These are phyloP conservation scores for Trichonephila clavata DNA, from an alignment of 1,140 invertebrate species.

Conservation along the genomic window DNA sequence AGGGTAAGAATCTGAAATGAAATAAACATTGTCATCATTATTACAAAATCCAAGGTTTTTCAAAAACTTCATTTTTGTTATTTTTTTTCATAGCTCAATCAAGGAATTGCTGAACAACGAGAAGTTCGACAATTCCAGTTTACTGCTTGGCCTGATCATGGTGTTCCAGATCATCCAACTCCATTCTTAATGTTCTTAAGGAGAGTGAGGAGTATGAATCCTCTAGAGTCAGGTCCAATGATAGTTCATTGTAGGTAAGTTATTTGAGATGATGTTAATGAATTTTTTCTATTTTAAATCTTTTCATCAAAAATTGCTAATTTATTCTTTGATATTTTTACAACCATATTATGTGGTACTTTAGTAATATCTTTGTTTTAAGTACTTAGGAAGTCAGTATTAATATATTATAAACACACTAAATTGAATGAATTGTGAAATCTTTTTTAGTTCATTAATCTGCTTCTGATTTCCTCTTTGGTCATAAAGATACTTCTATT, in stretches of 20 bases:
- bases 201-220: conserved; percentile 93
- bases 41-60: neutral
- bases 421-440: too few relatives aligned
- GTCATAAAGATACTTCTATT: too few relatives aligned
- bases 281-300: too few relatives aligned
- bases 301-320: too few relatives aligned
- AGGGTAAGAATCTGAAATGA: conserved; percentile 57
- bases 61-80: neutral
- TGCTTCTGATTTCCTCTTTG: too few relatives aligned
- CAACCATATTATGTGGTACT: too few relatives aligned
- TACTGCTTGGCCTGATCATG: conserved; percentile 99
- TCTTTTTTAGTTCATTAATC: too few relatives aligned
- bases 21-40: neutral
- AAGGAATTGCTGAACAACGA: conserved; percentile 85
- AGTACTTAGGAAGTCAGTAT: too few relatives aligned
- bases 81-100: neutral
- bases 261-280: neutral
- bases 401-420: too few relatives aligned
- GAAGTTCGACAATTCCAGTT: conserved; percentile 99
- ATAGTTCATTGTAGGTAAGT: conserved; percentile 91
- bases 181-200: conserved; percentile 98
- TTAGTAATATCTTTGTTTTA: too few relatives aligned
- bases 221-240: conserved; percentile 93
- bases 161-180: conserved; percentile 97
- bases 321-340: too few relatives aligned